phyloP scores from a whole-genome alignment of 2,113 vertebrate species.

The Thalassarche chlororhynchos region DNA sequence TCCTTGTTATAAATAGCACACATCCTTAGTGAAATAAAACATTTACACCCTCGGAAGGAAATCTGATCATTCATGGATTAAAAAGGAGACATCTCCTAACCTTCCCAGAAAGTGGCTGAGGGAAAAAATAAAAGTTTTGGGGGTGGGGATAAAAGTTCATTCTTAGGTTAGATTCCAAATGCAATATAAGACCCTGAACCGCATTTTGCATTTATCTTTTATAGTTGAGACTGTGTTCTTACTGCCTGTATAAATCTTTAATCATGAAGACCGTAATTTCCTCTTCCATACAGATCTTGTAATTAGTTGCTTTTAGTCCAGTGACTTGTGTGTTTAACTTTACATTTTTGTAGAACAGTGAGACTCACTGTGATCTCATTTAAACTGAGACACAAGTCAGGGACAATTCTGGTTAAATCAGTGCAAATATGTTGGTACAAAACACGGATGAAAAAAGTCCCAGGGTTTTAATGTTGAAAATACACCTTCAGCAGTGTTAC shows the following conservation, averaged over 20 bases:
- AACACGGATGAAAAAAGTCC: background rate
- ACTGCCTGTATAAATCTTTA: background rate
- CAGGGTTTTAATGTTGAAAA: background rate
- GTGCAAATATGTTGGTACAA: background rate
- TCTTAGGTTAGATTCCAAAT: background rate
- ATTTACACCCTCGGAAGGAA: conserved; percentile 26
- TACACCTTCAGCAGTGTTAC: background rate
- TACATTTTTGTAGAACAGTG: background rate
- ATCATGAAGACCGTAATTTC: background rate
- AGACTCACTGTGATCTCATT: background rate
- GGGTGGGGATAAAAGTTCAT: background rate
- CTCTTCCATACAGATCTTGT: background rate
- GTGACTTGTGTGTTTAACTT: background rate
- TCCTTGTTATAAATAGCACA: background rate
- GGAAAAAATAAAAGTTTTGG: background rate
- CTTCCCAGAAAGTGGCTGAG: background rate
- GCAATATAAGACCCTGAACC: background rate
- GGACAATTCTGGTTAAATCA: background rate
- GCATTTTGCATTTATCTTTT: background rate
- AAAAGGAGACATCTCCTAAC: background rate
- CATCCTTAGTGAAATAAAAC: conserved; percentile 9
- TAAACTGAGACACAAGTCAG: background rate
- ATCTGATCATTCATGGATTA: background rate
- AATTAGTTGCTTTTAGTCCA: background rate
- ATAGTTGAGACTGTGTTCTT: background rate